These are phyloP conservation scores for Myrmecobius fasciatus DNA, from an alignment of 2,113 vertebrate species.

Conservation along the genomic window DNA sequence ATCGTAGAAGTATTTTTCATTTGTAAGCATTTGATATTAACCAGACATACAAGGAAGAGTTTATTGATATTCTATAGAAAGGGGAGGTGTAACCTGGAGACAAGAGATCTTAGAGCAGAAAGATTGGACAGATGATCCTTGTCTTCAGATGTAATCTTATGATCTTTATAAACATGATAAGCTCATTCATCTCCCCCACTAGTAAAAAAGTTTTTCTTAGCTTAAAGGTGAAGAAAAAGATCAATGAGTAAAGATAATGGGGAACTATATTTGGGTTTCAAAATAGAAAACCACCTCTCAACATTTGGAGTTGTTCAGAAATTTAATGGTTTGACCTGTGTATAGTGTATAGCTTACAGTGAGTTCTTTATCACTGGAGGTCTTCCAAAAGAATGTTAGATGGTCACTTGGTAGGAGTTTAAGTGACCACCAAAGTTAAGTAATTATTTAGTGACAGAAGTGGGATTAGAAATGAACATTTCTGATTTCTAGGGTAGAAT, in stretches of 20 bases:
- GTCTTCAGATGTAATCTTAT: not conserved
- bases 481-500: not conserved
- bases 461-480: not conserved
- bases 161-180: not conserved
- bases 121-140: not conserved
- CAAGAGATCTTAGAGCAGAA: not conserved
- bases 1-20: constrained; percentile 31
- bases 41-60: not conserved
- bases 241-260: not conserved
- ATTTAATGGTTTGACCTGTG: not conserved
- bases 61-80: not conserved
- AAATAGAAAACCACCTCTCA: not conserved
- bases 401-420: not conserved
- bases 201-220: not conserved
- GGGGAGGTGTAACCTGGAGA: not conserved
- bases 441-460: not conserved
- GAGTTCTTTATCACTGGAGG: not conserved
- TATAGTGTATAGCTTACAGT: not conserved
- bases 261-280: not conserved
- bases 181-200: not conserved
- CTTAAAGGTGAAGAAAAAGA: not conserved
- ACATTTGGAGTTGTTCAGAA: not conserved
- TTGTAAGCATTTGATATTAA: not conserved
- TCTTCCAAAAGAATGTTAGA: not conserved
- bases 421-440: not conserved